These are phyloP conservation scores for Limosa lapponica DNA, from an alignment of 2,797 vertebrate genomes.

Conservation along the genomic window DNA sequence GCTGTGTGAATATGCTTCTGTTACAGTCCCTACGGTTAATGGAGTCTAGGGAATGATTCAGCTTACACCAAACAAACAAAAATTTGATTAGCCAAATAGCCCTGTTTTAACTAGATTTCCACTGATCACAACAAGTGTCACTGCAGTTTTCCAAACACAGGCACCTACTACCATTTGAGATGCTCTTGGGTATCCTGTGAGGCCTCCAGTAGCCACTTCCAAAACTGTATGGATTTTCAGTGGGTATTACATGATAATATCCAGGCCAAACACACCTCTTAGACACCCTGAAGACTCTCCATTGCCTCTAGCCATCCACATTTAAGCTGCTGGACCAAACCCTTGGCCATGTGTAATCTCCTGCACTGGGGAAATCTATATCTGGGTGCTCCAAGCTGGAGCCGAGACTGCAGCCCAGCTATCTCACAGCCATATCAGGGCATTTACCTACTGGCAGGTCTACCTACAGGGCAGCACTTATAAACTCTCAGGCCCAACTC, in stretches of 20 bases:
- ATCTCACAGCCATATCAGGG: background rate
- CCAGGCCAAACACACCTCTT: background rate
- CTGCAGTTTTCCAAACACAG: background rate
- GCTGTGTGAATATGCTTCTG: background rate
- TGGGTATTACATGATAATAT: background rate
- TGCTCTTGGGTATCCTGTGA: accelerated
- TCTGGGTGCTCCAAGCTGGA: background rate
- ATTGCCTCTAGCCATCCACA: background rate
- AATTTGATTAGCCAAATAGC: background rate
- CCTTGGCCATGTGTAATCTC: background rate
- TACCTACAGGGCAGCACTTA: background rate
- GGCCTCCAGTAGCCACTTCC: background rate
- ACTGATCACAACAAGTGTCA: background rate
- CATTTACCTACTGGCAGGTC: too few relatives aligned
- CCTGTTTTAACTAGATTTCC: background rate
- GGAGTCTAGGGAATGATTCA: background rate
- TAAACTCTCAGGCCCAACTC: background rate
- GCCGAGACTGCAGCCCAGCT: background rate
- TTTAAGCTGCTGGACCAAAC: background rate
- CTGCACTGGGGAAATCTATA: background rate
- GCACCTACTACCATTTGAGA: background rate
- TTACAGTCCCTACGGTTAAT: background rate
- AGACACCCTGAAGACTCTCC: background rate
- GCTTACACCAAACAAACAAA: background rate
- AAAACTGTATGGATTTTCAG: background rate